phyloP scores from a whole-genome alignment of 2,888 invertebrate species.

The Amiota minor region DNA sequence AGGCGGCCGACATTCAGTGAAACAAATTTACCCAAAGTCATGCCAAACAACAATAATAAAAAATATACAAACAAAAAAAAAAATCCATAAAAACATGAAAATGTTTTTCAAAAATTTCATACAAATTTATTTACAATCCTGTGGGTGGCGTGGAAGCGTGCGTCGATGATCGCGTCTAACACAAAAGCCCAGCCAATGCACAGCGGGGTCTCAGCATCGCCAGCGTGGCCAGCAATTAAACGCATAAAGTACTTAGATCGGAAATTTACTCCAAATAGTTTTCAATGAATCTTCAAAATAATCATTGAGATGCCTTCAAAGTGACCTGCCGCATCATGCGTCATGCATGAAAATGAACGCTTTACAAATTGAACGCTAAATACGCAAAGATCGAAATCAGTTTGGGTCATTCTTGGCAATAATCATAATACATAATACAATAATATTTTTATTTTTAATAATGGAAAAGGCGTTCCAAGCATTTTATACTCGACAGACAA shows the following conservation, averaged over 20 bases:
- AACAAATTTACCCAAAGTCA: constrained; percentile 31
- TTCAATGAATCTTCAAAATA: neutral
- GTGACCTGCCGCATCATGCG: constrained; percentile 5
- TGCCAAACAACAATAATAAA: constrained; percentile 18
- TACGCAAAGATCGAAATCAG: neutral
- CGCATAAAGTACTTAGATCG: constrained; percentile 46
- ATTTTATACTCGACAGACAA: neutral
- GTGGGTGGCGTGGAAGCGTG: constrained; percentile 57
- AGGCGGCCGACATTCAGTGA: constrained; percentile 9
- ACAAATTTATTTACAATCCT: constrained; percentile 47
- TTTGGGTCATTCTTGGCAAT: neutral
- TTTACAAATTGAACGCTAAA: constrained; percentile 20
- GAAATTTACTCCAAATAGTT: neutral
- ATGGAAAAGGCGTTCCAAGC: constrained; percentile 12
- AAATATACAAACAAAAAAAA: constrained; percentile 11
- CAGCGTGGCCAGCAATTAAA: constrained; percentile 67
- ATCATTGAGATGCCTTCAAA: neutral
- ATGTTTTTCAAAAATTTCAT: constrained; percentile 1
- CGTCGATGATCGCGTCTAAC: constrained; percentile 48
- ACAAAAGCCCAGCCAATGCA: constrained; percentile 40
- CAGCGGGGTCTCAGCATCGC: constrained; percentile 53
- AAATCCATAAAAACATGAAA: constrained; percentile 11
- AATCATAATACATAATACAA: constrained; percentile 1
- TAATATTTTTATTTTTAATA: constrained; percentile 1
- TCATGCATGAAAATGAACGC: constrained; percentile 12